Base-by-base conservation (phyloP, 2,888 invertebrate species). In the Spialia ferax region DNA sequence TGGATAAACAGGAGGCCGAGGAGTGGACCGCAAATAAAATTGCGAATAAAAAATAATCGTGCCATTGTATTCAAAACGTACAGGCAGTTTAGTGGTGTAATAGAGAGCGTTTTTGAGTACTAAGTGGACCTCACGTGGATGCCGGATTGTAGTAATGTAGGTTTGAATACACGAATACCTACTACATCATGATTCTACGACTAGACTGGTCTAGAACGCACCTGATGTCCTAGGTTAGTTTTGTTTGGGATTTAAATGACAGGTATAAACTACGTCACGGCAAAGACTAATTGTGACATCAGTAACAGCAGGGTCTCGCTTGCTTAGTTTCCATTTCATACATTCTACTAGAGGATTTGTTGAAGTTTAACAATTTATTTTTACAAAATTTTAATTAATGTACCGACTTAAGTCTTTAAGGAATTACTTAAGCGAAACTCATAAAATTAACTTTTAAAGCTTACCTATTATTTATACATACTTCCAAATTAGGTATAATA, bases 21-120 rank as follows among this genome's bases (percentile, higher is more conserved):
- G 38, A 42, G 6, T 42, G 38, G 38, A n/a, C 38, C 54, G 68
- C 66, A 64, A 71, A 74, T 86, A 85, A 84, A 85, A 81, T 26
- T 69, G 73, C 76, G 71, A 76, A 83, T 83, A 85, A 85, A 84
- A 85, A 85, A 81, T 84, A 79, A 86, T 85, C 75, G 79, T 69
- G 73, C 83, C 75, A 92, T 92, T 91, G 91, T 93, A 93, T 93
- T 89, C 91, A 82, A 91, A 90, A 76, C 82, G 70, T 83, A 91
- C 85, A 86, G 82, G 84, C 81, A 80, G 71, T 89, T 86, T 77
- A 76, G 75, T 69, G 69, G 77, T 74, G 77, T 89, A 87, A 87
- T 86, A 80, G 83, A 74, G 75, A 61, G 74, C 84, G 78, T 86
- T 78, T 87, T 85, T 79, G 86, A 80, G 82, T 89, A 88, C 88